A percentile compares a stretch with the other conserved stretches of the same genome.
Conservation (phyloP, 2,888 invertebrate genomes). For the Caenorhabditis sp. region DNA sequence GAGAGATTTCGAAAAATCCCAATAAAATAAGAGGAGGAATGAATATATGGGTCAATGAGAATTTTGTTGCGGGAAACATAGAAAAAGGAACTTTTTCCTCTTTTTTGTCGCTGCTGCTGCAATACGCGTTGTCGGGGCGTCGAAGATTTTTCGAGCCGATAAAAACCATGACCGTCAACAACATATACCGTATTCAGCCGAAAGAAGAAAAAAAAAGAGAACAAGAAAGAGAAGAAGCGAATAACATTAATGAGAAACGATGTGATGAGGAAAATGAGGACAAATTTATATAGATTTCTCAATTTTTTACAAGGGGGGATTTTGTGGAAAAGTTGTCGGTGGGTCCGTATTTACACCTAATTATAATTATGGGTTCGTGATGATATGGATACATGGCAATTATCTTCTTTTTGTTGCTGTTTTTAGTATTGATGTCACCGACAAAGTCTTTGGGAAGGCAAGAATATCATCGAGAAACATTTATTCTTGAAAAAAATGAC, state of each 20-base stretch:
- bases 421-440: too few species aligned
- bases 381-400: too few species aligned
- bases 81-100: not conserved
- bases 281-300: not conserved
- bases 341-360: too few species aligned
- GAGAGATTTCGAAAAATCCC: too few species aligned
- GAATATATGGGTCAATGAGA: not conserved
- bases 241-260: not conserved
- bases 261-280: not conserved
- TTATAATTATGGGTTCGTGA: too few species aligned
- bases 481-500: too few species aligned
- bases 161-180: constrained; percentile 1
- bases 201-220: not conserved
- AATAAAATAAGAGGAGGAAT: not conserved
- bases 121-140: too few species aligned
- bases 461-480: too few species aligned
- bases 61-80: not conserved
- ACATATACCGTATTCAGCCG: not conserved
- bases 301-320: not conserved
- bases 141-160: not conserved
- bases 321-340: too few species aligned
- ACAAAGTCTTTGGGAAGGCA: too few species aligned
- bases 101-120: not conserved
- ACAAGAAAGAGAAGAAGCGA: too few species aligned
- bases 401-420: too few species aligned